Base-by-base conservation (phyloP, 53 echinoderm and acorn worm genomes). In the Holothuria scabra region DNA sequence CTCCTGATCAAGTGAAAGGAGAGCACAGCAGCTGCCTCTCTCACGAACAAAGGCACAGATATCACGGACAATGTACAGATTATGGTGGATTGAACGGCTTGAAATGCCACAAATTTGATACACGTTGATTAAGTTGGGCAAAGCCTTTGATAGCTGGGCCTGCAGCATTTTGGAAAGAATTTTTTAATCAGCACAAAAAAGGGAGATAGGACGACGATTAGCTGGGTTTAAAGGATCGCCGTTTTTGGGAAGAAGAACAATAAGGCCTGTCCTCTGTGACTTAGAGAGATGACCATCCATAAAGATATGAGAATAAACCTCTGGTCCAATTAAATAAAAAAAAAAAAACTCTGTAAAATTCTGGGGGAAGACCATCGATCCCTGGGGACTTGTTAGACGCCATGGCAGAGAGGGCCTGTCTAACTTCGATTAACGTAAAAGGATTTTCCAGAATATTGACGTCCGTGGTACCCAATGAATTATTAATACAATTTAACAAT, bases 111-210 rank as follows among this genome's bases (percentile, higher is more conserved):
- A 93, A 2, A 82, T 61, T 76, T 90, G 88, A 30, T 72, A 66
- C 7, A 34, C 25, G 57, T 85, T 71, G 1, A 93, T 32, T 12
- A 90, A 58, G 30, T 21, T 29, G 8, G 49, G 35, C 32, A 87
- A 20, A 56, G 56, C 76, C 14, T 49, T 68, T 38, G 80, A 65
- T 5, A 92, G 22, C 11, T 84, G 46, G 38, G 68, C 29, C 14
- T 87, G 84, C 13, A 92, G 38, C 16, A 86, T 35, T 59, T 89
- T 89, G 8, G 92, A 41, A 49, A 89, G 58, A 20, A 89, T 87
- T 67, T 90, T 93, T n/a, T 93, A 90, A 70, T 93, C 90, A 7
- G 85, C 78, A 4, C 37, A 85, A n/a, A 93, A 56, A n/a, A 93
- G 63, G 34, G 74, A 81, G 12, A 92, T 84, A 2, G 89, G 92